Base-by-base conservation (phyloP, 2,888 invertebrate genomes). In the Thumatha senex region DNA sequence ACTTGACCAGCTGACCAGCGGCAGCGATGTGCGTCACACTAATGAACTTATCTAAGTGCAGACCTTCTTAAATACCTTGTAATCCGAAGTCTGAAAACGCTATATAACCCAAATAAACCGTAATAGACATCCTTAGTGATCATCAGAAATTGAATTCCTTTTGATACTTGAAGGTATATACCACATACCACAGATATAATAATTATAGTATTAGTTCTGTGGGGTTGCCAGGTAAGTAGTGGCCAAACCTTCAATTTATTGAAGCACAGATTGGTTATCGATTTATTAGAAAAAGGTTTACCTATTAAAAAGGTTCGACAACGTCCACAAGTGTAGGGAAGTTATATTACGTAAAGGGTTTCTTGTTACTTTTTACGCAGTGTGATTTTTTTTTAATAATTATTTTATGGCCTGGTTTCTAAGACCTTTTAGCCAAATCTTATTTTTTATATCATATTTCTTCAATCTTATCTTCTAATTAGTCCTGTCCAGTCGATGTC, bases 181-280 rank as follows among this genome's bases (percentile, higher is more conserved):
- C n/a, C n/a, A n/a, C n/a, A n/a, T n/a, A n/a, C n/a, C n/a, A n/a
- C n/a, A n/a, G n/a, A 44, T 5, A 4, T 24, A 24, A 24, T 4
- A 48, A 66, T 50, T 44, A 40, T 40, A n/a, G n/a, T 15, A 46
- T 24, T 24, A 24, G 2, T 4, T 24, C 18, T 24, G 18, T 24
- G 18, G n/a, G n/a, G 52, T 49, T 48, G 31, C 30, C 53, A 51
- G 51, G 45, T 35, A 39, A 8, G 29, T 55, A 39, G 36, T 55
- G 40, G 63, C 24, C 36, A 34, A 43, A 46, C 51, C 47, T 51
- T 35, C 56, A 59, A 67, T 67, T 67, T 67, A 54, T 60, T 52
- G 45, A 35, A 40, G 18, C 5, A 24, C 43, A 41, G 34, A 52
- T 59, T 52, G 46, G 35, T 24, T 24, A 24, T 24, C 18, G 18